These are phyloP conservation scores for Corythornis madagascariensis DNA, from an alignment of 2,113 vertebrate species.

Conservation along the genomic window DNA sequence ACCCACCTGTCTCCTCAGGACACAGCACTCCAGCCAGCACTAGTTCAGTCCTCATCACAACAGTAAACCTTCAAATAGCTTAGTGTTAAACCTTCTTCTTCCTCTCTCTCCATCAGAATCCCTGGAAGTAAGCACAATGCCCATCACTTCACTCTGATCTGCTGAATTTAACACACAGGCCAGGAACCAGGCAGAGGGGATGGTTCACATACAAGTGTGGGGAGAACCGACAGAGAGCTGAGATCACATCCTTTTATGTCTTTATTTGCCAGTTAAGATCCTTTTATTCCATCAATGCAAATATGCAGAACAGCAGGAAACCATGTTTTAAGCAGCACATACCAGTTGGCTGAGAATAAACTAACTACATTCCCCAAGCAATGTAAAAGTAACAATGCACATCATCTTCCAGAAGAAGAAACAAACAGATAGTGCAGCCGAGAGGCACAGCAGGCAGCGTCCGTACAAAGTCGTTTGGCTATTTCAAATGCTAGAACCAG, in stretches of 20 bases:
- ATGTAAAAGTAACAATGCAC: constrained; percentile 39
- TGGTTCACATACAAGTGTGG: neutral
- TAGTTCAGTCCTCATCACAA: neutral
- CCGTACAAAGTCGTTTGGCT: constrained; percentile 56
- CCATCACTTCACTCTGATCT: neutral
- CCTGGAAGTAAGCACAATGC: neutral
- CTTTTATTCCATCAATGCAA: constrained; percentile 67
- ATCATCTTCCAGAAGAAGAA: constrained; percentile 49
- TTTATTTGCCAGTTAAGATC: constrained; percentile 75
- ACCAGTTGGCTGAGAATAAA: constrained; percentile 43
- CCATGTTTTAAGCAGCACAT: constrained; percentile 48
- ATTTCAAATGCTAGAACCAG: constrained; percentile 65
- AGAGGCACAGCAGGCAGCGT: constrained; percentile 48
- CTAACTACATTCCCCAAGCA: constrained; percentile 57
- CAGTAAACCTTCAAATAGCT: neutral
- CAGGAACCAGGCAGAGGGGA: neutral
- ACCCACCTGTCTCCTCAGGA: neutral
- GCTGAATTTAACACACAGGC: neutral
- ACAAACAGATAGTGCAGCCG: neutral
- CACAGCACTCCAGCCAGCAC: neutral
- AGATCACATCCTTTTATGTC: constrained; percentile 38
- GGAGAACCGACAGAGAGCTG: neutral
- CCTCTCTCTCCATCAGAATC: neutral
- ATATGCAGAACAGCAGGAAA: constrained; percentile 62
- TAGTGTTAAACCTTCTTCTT: neutral